A percentile compares a stretch with the other conserved stretches of the same genome.
Evolutionary conservation across 2,888 invertebrate species (phyloP).

Genomic region (Timema podura): DNA sequence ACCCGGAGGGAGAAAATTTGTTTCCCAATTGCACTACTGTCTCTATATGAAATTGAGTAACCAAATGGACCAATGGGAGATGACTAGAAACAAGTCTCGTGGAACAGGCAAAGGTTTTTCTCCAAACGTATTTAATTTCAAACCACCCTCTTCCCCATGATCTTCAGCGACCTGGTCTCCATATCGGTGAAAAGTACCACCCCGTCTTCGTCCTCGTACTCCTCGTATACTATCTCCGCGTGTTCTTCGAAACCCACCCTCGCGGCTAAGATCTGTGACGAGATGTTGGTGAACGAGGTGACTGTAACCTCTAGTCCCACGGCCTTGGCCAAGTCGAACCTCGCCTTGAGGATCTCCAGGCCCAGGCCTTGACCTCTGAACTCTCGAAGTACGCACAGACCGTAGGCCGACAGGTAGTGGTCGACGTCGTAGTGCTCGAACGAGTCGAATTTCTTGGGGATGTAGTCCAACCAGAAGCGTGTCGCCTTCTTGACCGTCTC

Average conservation of each 20-base stretch:
- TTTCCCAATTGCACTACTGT: too few relatives aligned
- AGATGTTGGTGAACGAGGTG: slow-evolving; percentile 24
- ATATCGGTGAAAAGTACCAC: slow-evolving; percentile 4
- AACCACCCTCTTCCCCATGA: slow-evolving; percentile 5
- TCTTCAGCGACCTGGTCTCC: background rate
- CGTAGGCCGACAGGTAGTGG: slow-evolving; percentile 48
- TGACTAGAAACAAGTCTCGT: too few relatives aligned
- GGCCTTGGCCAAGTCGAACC: slow-evolving; percentile 38
- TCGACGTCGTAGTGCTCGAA: slow-evolving; percentile 46
- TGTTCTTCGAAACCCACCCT: slow-evolving; percentile 23
- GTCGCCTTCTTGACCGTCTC: too few relatives aligned
- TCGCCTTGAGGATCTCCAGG: slow-evolving; percentile 46
- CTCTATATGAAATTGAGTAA: too few relatives aligned
- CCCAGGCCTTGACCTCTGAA: slow-evolving; percentile 50
- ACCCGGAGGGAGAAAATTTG: too few relatives aligned
- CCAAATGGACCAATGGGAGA: too few relatives aligned
- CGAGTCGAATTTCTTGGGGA: slow-evolving; percentile 44
- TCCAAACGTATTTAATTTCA: background rate
- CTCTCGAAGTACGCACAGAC: slow-evolving; percentile 48
- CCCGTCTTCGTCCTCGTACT: slow-evolving; percentile 15
- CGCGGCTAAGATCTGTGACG: slow-evolving; percentile 23
- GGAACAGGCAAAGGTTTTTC: too few relatives aligned
- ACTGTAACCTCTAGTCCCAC: slow-evolving; percentile 20
- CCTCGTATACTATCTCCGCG: slow-evolving; percentile 19
- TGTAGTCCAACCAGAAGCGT: too few relatives aligned